These are phyloP conservation scores for Achatina immaculata DNA, from an alignment of 1,140 invertebrate genomes.

Conservation along the genomic window DNA sequence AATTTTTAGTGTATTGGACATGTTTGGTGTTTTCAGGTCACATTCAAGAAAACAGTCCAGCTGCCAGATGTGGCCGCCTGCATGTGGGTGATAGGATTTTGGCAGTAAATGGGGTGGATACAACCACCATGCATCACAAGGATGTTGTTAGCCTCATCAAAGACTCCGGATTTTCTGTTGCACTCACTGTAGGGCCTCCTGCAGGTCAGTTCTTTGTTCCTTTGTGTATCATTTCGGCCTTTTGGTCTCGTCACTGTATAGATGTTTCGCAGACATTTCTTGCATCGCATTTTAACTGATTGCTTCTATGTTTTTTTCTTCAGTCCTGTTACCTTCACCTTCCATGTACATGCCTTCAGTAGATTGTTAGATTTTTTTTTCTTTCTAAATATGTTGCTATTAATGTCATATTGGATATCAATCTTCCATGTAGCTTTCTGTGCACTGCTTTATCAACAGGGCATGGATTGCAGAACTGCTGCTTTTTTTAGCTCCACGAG, in stretches of 20 bases:
- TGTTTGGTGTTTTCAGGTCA: constrained; percentile 78
- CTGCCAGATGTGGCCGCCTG: constrained; percentile 89
- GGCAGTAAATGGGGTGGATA: constrained; percentile 94
- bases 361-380: no score
- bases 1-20: no score
- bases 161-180: constrained; percentile 91
- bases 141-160: constrained; percentile 95
- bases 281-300: not conserved
- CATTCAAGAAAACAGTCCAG: constrained; percentile 94
- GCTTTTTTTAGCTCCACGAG: no score
- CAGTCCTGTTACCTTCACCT: not conserved
- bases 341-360: no score
- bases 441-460: no score
- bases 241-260: not conserved
- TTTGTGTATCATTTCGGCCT: not conserved
- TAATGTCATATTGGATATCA: no score
- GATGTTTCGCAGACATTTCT: not conserved
- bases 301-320: not conserved
- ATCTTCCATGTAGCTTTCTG: no score
- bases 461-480: no score
- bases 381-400: no score
- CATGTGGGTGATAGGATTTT: constrained; percentile 96
- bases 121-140: constrained; percentile 92
- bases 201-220: constrained; percentile 54
- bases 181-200: constrained; percentile 83